phyloP scores from a whole-genome alignment of 2,888 invertebrate genomes.

The Dolichopus griseipennis region DNA sequence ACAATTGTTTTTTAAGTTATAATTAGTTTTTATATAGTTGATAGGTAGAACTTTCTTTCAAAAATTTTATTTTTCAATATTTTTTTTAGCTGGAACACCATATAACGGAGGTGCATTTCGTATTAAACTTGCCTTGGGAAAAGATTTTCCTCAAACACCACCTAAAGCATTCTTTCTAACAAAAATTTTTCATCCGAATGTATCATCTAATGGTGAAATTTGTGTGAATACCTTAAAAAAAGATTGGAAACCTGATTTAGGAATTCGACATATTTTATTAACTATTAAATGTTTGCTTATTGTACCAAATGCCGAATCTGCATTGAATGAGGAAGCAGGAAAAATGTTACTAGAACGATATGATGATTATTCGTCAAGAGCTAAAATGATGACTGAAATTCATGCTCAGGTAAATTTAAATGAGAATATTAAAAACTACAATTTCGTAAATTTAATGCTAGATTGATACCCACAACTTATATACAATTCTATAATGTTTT shows the following conservation, averaged over 20 bases:
- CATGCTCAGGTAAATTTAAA: constrained; percentile 60
- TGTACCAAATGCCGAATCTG: constrained; percentile 94
- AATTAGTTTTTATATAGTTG: no score
- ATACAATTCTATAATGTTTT: no score
- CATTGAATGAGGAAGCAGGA: constrained; percentile 93
- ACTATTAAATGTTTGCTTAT: constrained; percentile 92
- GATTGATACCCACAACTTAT: no score
- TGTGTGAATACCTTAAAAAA: constrained; percentile 94
- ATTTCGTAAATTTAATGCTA: no score
- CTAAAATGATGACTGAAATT: constrained; percentile 86
- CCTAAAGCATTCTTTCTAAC: constrained; percentile 91
- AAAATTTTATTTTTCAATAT: no score
- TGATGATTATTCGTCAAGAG: constrained; percentile 81
- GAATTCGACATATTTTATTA: constrained; percentile 87
- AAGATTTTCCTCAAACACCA: constrained; percentile 85
- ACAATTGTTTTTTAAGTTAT: no score
- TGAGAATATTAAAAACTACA: neutral
- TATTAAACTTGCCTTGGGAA: constrained; percentile 80
- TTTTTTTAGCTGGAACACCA: constrained; percentile 70
- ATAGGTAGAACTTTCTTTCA: no score
- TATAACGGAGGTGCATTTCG: constrained; percentile 83
- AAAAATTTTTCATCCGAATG: constrained; percentile 96
- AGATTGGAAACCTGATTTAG: constrained; percentile 94
- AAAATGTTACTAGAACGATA: constrained; percentile 87
- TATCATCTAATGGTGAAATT: constrained; percentile 86